These are phyloP conservation scores for Lasius platythorax DNA, from an alignment of 2,888 invertebrate species.

Conservation along the genomic window DNA sequence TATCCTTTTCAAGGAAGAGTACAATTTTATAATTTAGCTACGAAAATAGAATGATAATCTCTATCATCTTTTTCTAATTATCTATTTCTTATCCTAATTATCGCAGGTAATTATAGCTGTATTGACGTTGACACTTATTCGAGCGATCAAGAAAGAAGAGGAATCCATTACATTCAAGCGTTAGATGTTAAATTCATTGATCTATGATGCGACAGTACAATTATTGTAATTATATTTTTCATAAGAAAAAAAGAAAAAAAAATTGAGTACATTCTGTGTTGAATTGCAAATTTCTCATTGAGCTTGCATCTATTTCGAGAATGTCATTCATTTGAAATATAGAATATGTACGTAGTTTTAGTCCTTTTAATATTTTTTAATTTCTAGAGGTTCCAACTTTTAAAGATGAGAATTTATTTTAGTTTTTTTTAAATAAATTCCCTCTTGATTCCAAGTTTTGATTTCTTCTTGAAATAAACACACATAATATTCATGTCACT, in stretches of 20 bases:
- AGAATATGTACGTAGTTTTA: background rate
- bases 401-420: background rate
- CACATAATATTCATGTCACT: background rate
- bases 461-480: background rate
- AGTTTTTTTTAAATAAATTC: background rate
- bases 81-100: constrained; percentile 13
- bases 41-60: background rate
- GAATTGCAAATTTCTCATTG: background rate
- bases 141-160: constrained; percentile 92
- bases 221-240: constrained; percentile 24
- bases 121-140: constrained; percentile 90
- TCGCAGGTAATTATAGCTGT: constrained; percentile 90
- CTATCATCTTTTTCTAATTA: background rate
- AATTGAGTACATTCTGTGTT: background rate
- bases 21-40: background rate
- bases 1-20: constrained; percentile 63
- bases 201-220: background rate
- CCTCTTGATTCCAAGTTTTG: background rate
- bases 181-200: constrained; percentile 60
- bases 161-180: constrained; percentile 88
- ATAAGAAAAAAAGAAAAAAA: background rate
- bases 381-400: background rate
- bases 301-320: background rate
- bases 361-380: background rate
- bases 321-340: background rate